A percentile compares a stretch with the other conserved stretches of the same genome.
These are phyloP conservation scores for Heliangelus exortis DNA, from an alignment of 2,797 vertebrate genomes.

Conservation along the genomic window DNA sequence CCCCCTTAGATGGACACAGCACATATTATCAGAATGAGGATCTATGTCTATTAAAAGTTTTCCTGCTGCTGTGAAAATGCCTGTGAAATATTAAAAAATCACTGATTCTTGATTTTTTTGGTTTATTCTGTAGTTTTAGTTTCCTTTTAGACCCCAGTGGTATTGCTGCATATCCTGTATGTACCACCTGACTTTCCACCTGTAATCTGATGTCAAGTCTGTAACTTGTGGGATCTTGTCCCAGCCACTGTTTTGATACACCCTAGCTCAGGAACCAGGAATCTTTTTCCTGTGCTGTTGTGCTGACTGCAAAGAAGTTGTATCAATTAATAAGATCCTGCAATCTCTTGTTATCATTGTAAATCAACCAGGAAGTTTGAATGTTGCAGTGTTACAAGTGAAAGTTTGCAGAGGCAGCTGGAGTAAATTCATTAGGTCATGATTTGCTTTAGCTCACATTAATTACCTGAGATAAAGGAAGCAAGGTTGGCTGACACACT, in stretches of 20 bases:
- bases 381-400: background rate
- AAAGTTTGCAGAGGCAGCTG: background rate
- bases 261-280: background rate
- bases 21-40: background rate
- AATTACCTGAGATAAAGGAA: background rate
- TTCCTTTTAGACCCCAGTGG: background rate
- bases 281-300: background rate
- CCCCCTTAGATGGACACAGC: background rate
- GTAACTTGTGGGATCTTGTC: constrained; percentile 15
- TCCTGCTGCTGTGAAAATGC: background rate
- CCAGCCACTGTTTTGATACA: background rate
- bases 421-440: background rate
- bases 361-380: background rate
- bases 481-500: background rate
- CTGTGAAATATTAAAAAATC: background rate
- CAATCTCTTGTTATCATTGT: background rate
- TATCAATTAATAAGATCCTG: background rate
- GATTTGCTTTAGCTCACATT: background rate
- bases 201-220: background rate
- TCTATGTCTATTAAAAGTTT: background rate
- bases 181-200: background rate
- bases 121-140: background rate
- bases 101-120: background rate
- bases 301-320: constrained; percentile 9
- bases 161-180: background rate